Conservation (phyloP, 2,113 vertebrate genomes). For the Alethe diademata region DNA sequence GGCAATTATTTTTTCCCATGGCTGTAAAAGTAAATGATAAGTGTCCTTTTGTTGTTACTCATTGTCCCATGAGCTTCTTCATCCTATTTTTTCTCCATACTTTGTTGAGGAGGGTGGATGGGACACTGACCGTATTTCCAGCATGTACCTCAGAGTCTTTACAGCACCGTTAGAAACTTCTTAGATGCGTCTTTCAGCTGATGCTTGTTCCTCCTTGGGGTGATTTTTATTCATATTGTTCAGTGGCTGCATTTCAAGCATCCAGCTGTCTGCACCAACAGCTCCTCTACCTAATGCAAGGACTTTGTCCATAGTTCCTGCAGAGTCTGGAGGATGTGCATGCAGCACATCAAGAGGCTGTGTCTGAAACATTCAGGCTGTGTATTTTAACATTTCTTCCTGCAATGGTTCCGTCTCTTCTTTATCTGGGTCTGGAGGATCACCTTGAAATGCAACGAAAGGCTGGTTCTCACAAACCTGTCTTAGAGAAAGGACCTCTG, state of each 20-base stretch:
- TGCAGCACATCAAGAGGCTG: conserved; percentile 76
- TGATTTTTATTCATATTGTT: conserved; percentile 82
- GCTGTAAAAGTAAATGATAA: not conserved
- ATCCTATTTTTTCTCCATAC: not conserved
- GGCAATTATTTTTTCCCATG: not conserved
- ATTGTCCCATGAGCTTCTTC: not conserved
- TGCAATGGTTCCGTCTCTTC: conserved; percentile 79
- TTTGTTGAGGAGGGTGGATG: not conserved
- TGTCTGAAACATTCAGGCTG: conserved; percentile 88
- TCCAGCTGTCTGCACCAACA: conserved; percentile 74
- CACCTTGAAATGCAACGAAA: conserved; percentile 79
- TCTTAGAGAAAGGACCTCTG: conserved; percentile 83
- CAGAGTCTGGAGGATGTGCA: conserved; percentile 21
- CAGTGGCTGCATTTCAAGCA: conserved; percentile 86
- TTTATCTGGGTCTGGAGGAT: conserved; percentile 67
- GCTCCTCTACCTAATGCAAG: conserved; percentile 80
- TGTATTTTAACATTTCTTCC: conserved; percentile 82
- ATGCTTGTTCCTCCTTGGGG: conserved; percentile 68
- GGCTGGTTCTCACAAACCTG: conserved; percentile 88
- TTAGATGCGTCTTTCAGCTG: conserved; percentile 9
- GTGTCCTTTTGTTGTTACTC: not conserved
- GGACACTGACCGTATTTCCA: conserved; percentile 75
- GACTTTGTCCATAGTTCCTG: conserved; percentile 70
- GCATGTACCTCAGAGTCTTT: conserved; percentile 82
- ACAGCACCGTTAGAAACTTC: conserved; percentile 81